A percentile compares a stretch with the other conserved stretches of the same genome.
phyloP scores from a whole-genome alignment of 2,113 vertebrate species.

The Lichenostomus cassidix region DNA sequence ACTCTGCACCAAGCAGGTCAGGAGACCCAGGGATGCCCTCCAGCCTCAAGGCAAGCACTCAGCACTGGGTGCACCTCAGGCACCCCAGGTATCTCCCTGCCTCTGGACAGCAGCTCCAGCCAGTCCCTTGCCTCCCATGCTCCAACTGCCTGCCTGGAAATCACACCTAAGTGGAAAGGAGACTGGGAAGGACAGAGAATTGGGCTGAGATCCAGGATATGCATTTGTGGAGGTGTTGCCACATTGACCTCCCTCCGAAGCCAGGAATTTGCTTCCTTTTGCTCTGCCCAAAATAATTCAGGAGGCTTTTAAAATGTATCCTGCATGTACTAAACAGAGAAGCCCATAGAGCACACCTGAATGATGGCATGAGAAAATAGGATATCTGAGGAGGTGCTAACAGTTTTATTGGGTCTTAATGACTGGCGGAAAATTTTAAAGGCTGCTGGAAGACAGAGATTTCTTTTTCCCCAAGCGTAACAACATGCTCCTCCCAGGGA shows the following conservation, averaged over 20 bases:
- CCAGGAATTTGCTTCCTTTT: neutral
- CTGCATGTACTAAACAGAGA: neutral
- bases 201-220: neutral
- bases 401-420: conserved; percentile 33
- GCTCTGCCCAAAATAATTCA: conserved; percentile 9
- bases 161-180: neutral
- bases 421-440: neutral
- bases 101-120: neutral
- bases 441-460: neutral
- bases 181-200: neutral
- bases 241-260: neutral
- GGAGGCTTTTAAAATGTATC: neutral
- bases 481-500: neutral
- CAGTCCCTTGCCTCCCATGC: fast-evolving
- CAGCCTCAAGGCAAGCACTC: neutral
- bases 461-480: neutral
- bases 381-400: conserved; percentile 25
- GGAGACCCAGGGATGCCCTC: neutral
- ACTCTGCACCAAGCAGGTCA: neutral
- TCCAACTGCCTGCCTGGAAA: neutral
- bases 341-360: neutral
- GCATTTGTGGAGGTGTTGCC: neutral
- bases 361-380: neutral
- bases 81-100: neutral
- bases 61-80: neutral